Evolutionary conservation across 1,140 invertebrate genomes (phyloP).

Genomic region (Hyposmocoma kahamanoa): DNA sequence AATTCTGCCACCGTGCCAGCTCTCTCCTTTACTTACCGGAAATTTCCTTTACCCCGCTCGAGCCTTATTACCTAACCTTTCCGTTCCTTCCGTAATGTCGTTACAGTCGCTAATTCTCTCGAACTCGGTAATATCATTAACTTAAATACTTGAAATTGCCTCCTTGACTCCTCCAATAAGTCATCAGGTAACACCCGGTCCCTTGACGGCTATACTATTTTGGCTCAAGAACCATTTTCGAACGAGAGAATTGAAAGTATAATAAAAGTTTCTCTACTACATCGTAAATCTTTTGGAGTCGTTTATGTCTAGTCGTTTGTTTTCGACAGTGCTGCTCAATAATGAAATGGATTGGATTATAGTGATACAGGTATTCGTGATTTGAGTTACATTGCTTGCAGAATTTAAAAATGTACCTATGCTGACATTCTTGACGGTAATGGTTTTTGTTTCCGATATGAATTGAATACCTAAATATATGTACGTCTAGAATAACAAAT

Average conservation of each 20-base stretch:
- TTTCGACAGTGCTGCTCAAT: conserved; percentile 15
- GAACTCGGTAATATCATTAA: conserved; percentile 35
- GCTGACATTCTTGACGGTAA: too few relatives aligned
- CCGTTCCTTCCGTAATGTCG: conserved; percentile 31
- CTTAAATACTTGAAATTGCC: conserved; percentile 33
- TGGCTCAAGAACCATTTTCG: conserved; percentile 24
- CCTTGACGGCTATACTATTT: conserved; percentile 12
- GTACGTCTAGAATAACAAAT: too few relatives aligned
- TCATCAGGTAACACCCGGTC: conserved; percentile 16
- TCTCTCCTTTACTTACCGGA: conserved; percentile 14
- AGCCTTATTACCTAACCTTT: conserved; percentile 38
- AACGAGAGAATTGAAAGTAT: conserved; percentile 40
- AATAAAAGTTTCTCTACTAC: conserved; percentile 47
- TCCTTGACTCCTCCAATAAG: conserved; percentile 21
- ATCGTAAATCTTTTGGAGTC: conserved; percentile 43
- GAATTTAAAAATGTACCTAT: too few relatives aligned
- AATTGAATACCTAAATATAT: too few relatives aligned
- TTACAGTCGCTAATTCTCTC: conserved; percentile 32
- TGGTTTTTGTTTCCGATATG: too few relatives aligned
- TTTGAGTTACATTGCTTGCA: too few relatives aligned
- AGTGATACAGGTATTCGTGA: background rate
- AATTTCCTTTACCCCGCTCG: conserved; percentile 11
- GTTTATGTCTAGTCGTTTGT: conserved; percentile 36
- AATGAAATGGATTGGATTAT: conserved; percentile 21
- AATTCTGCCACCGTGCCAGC: conserved; percentile 22